A percentile compares a stretch with the other conserved stretches of the same genome.
phyloP scores from a whole-genome alignment of 2,888 invertebrate species.

The Merodon equestris region DNA sequence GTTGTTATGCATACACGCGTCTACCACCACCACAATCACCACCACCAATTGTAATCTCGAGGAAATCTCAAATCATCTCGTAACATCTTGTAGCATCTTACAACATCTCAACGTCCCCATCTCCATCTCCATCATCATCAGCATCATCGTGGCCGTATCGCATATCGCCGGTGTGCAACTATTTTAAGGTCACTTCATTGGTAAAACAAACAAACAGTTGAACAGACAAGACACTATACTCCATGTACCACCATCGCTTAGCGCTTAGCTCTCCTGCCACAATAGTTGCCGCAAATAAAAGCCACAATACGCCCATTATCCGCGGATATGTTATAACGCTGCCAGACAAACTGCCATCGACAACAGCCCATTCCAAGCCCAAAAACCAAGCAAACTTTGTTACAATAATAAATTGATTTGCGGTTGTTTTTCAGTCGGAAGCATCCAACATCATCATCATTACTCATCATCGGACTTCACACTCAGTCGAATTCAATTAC shows the following conservation, averaged over 20 bases:
- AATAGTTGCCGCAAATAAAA: slow-evolving; percentile 63
- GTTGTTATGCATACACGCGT: slow-evolving; percentile 43
- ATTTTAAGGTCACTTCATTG: slow-evolving; percentile 63
- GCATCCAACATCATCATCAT: slow-evolving; percentile 56
- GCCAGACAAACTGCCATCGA: slow-evolving; percentile 24
- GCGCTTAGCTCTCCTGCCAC: slow-evolving; percentile 29
- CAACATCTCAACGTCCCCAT: slow-evolving; percentile 14
- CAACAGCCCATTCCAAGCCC: slow-evolving; percentile 33
- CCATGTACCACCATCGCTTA: too few relatives aligned
- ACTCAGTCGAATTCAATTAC: slow-evolving; percentile 53
- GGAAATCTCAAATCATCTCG: slow-evolving; percentile 46
- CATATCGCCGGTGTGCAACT: slow-evolving; percentile 33
- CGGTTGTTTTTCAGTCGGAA: slow-evolving; percentile 53
- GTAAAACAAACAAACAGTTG: slow-evolving; percentile 43
- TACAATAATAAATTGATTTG: slow-evolving; percentile 68
- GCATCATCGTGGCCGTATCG: slow-evolving; percentile 39
- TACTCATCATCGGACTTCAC: slow-evolving; percentile 21
- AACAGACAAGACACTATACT: not conserved
- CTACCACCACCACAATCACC: slow-evolving; percentile 37
- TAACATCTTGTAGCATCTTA: too few relatives aligned
- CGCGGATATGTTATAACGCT: slow-evolving; percentile 51
- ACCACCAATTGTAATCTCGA: slow-evolving; percentile 54
- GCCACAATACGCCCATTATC: slow-evolving; percentile 67
- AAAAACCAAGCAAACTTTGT: slow-evolving; percentile 64
- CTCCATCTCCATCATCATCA: slow-evolving; percentile 39